Evolutionary conservation across 2,113 vertebrate species (phyloP).

Genomic region (Cyanoderma ruficeps): DNA sequence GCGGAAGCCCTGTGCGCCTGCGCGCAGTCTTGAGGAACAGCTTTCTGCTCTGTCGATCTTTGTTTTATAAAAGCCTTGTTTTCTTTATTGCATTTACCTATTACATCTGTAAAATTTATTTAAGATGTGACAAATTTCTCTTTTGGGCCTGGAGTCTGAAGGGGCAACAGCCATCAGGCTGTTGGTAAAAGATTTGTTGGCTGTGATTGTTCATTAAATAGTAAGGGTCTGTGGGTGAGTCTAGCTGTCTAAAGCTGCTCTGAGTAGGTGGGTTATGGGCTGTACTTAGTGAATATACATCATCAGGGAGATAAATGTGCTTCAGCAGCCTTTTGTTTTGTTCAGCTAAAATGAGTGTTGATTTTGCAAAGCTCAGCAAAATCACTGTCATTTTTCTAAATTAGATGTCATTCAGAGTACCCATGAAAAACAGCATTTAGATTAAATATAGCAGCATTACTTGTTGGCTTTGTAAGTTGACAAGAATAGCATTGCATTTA

Average conservation of each 20-base stretch:
- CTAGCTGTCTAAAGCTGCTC: slow-evolving; percentile 15
- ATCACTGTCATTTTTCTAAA: slow-evolving; percentile 42
- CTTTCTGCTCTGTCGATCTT: slow-evolving; percentile 71
- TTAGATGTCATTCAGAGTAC: slow-evolving; percentile 26
- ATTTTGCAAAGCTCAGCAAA: slow-evolving; percentile 59
- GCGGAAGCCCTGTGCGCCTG: not conserved
- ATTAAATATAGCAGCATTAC: slow-evolving; percentile 49
- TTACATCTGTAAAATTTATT: slow-evolving; percentile 77
- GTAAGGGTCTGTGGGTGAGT: slow-evolving; percentile 8
- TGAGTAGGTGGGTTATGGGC: slow-evolving; percentile 57
- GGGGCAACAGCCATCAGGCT: slow-evolving; percentile 30
- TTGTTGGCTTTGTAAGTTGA: slow-evolving; percentile 26
- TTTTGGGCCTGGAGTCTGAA: slow-evolving; percentile 53
- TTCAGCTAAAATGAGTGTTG: slow-evolving; percentile 51
- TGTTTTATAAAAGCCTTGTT: slow-evolving; percentile 70
- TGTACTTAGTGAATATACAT: slow-evolving; percentile 73
- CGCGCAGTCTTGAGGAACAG: slow-evolving; percentile 23
- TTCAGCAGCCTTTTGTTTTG: slow-evolving; percentile 57
- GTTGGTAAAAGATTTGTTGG: slow-evolving; percentile 67
- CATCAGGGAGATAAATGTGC: slow-evolving; percentile 47
- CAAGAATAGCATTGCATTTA: slow-evolving; percentile 28
- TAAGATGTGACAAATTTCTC: slow-evolving; percentile 73
- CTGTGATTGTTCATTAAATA: slow-evolving; percentile 70
- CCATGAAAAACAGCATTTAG: slow-evolving; percentile 28
- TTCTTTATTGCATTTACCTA: slow-evolving; percentile 72